Conservation (phyloP, 2,888 invertebrate genomes). For the Dicycla oo region DNA sequence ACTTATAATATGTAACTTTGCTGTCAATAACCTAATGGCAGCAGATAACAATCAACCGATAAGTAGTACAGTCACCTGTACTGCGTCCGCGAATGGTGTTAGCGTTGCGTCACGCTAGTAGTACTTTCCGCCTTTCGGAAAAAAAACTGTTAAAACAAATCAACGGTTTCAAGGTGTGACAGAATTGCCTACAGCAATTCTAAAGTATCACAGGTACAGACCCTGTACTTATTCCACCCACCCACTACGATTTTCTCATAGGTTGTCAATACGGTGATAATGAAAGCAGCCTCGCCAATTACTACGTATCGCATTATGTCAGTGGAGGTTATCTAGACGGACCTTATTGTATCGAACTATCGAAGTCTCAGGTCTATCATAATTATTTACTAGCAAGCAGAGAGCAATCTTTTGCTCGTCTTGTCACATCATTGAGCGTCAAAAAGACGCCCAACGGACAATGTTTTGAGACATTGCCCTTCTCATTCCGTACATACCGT, state of each 20-base stretch:
- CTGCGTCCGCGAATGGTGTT: background rate
- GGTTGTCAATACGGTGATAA: constrained; percentile 43
- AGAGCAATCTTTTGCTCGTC: background rate
- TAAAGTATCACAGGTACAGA: background rate
- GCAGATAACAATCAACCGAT: background rate
- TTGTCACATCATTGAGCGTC: background rate
- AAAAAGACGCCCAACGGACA: background rate
- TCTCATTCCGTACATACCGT: constrained; percentile 34
- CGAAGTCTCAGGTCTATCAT: constrained; percentile 36
- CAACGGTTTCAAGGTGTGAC: background rate
- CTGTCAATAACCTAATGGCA: background rate
- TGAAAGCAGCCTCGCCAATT: constrained; percentile 26
- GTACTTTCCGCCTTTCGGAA: background rate
- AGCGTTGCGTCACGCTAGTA: background rate
- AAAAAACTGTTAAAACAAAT: background rate
- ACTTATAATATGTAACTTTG: background rate
- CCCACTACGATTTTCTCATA: constrained; percentile 16
- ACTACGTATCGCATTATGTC: constrained; percentile 56
- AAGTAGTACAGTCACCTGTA: background rate
- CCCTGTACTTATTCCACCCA: constrained; percentile 12
- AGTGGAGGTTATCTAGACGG: constrained; percentile 57
- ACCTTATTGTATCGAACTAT: constrained; percentile 36
- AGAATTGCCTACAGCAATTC: too few relatives aligned
- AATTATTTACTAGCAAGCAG: constrained; percentile 12
- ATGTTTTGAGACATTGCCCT: background rate